These are phyloP conservation scores for Ceuthmochares aereus DNA, from an alignment of 2,113 vertebrate species.

Conservation along the genomic window DNA sequence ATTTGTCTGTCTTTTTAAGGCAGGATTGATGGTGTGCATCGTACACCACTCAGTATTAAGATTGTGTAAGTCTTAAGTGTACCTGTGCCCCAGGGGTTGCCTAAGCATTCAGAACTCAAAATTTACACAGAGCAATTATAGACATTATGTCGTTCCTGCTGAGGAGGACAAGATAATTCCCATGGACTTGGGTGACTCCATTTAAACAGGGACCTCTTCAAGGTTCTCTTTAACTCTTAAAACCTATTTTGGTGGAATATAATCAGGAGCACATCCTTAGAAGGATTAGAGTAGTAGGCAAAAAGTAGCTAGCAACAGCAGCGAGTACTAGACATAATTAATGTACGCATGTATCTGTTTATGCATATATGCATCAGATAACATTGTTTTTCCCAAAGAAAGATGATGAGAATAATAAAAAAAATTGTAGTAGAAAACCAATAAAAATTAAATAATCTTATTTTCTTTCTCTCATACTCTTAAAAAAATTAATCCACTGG, in stretches of 20 bases:
- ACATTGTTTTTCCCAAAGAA: not conserved
- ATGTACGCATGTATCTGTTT: not conserved
- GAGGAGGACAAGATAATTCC: not conserved
- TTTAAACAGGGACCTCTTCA: not conserved
- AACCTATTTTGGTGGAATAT: not conserved
- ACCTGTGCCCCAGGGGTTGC: not conserved
- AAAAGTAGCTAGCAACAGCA: not conserved
- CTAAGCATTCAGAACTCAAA: not conserved
- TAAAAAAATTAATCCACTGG: accelerated
- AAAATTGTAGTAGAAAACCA: not conserved
- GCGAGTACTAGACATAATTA: not conserved
- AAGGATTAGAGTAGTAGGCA: not conserved
- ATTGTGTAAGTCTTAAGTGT: not conserved
- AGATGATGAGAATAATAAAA: not conserved
- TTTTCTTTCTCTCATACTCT: not conserved
- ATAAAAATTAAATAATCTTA: not conserved
- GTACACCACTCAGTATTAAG: not conserved
- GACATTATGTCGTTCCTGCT: not conserved
- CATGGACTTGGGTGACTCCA: not conserved
- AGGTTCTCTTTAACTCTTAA: not conserved
- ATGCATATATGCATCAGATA: not conserved
- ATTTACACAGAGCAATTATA: not conserved
- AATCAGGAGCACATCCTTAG: not conserved
- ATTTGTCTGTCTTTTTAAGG: not conserved
- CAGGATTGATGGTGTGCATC: not conserved